These are phyloP conservation scores for Chloroceryle inda DNA, from an alignment of 2,797 vertebrate species.

Conservation along the genomic window DNA sequence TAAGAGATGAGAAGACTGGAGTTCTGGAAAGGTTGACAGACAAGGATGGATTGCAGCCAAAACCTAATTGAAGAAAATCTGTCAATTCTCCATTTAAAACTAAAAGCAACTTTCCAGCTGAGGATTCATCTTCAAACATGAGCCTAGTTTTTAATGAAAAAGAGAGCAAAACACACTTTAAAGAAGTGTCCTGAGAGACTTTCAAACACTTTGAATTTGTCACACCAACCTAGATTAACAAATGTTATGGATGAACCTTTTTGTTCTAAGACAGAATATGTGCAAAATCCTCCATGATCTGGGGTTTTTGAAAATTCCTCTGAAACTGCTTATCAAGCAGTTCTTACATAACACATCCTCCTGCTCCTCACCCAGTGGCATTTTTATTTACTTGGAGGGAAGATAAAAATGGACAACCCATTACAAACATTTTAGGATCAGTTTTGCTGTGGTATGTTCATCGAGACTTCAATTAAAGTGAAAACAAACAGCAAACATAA, in stretches of 20 bases:
- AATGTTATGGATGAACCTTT: background rate
- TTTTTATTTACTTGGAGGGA: background rate
- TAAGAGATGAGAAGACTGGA: background rate
- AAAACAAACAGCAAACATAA: background rate
- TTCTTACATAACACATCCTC: background rate
- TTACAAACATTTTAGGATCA: background rate
- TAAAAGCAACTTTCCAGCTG: slow-evolving; percentile 54
- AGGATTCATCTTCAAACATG: slow-evolving; percentile 63
- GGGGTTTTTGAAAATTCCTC: background rate
- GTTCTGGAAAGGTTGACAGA: slow-evolving; percentile 34
- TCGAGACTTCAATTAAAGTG: background rate
- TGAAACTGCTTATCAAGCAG: background rate
- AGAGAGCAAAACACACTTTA: slow-evolving; percentile 32
- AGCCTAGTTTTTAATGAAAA: slow-evolving; percentile 39
- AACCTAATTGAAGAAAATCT: slow-evolving; percentile 25
- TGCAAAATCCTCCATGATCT: slow-evolving; percentile 6
- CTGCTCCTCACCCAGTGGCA: background rate
- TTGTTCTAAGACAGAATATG: background rate
- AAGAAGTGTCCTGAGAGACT: slow-evolving; percentile 60
- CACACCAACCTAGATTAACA: background rate
- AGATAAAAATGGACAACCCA: background rate
- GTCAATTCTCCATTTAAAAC: slow-evolving; percentile 47
- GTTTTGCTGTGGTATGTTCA: background rate
- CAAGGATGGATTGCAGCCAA: slow-evolving; percentile 26
- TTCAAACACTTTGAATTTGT: slow-evolving; percentile 46